phyloP scores from a whole-genome alignment of 1,140 invertebrate genomes.

The Magallana gigas region DNA sequence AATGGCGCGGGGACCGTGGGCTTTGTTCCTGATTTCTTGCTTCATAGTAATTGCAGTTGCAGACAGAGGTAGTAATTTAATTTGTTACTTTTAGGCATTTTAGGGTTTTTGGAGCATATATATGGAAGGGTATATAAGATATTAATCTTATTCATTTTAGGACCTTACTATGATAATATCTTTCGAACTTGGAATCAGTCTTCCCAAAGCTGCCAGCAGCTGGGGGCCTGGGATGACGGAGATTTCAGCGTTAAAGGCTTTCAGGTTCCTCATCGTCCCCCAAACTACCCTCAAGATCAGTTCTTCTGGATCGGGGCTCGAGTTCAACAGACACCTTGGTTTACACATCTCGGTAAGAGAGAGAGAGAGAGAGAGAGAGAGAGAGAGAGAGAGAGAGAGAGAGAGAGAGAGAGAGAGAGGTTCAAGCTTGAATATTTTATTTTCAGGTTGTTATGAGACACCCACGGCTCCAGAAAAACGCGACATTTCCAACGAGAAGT shows the following conservation, averaged over 20 bases:
- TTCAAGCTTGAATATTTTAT: not conserved
- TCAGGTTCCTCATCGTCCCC: not conserved
- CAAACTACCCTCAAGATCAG: not conserved
- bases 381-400: not conserved
- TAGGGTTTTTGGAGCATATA: too few relatives aligned
- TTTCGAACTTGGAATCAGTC: not conserved
- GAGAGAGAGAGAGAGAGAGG: not conserved
- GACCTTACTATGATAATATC: not conserved
- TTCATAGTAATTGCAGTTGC: too few relatives aligned
- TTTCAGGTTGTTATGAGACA: not conserved
- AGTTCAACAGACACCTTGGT: constrained; percentile 3
- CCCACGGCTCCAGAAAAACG: not conserved
- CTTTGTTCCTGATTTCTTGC: too few relatives aligned
- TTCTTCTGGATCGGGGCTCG: constrained; percentile 1
- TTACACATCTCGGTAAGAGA: not conserved
- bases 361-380: too few relatives aligned
- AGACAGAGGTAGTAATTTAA: too few relatives aligned
- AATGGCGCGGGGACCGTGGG: too few relatives aligned
- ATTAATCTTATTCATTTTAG: not conserved
- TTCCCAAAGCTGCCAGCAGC: not conserved
- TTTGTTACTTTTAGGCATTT: too few relatives aligned
- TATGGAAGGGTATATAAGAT: too few relatives aligned
- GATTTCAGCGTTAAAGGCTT: not conserved
- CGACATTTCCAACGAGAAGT: not conserved
- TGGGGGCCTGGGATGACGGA: not conserved